Conservation (phyloP, 37 sponge, comb jelly and placozoan genomes). For the Aplysina aerophoba region DNA sequence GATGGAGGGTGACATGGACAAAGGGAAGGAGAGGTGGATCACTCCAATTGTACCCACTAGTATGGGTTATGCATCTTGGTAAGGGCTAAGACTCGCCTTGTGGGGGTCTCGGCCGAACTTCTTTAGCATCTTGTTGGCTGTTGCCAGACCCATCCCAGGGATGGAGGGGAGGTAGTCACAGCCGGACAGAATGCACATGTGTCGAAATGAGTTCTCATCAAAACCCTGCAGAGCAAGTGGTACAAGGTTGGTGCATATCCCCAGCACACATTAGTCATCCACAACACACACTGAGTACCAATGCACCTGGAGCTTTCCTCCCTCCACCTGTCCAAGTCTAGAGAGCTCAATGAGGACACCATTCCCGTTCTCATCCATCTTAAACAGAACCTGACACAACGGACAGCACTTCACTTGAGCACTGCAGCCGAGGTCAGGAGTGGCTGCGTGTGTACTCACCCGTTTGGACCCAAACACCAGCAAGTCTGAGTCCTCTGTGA, state of each 20-base stretch:
- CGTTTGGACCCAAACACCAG: constrained; percentile 91
- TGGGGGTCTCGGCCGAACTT: constrained; percentile 69
- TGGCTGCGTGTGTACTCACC: constrained; percentile 43
- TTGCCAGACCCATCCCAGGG: constrained; percentile 88
- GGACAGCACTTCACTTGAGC: background rate
- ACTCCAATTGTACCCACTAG: background rate
- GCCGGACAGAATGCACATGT: constrained; percentile 98
- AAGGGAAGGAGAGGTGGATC: background rate
- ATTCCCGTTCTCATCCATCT: constrained; percentile 89
- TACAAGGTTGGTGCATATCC: constrained; percentile 14
- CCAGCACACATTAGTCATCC: background rate
- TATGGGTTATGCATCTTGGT: background rate
- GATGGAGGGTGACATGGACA: no score
- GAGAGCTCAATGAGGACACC: constrained; percentile 78
- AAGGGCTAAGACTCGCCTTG: constrained; percentile 59
- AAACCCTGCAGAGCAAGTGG: constrained; percentile 57
- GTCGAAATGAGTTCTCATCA: constrained; percentile 75
- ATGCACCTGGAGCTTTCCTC: constrained; percentile 31
- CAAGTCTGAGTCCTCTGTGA: constrained; percentile 97
- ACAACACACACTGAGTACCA: background rate
- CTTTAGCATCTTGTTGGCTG: constrained; percentile 89
- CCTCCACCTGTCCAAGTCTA: constrained; percentile 69
- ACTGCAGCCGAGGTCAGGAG: background rate
- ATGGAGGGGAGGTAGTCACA: constrained; percentile 97
- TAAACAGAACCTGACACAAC: constrained; percentile 77